Conservation (phyloP, 2,113 vertebrate genomes). For the Rallus limicola region DNA sequence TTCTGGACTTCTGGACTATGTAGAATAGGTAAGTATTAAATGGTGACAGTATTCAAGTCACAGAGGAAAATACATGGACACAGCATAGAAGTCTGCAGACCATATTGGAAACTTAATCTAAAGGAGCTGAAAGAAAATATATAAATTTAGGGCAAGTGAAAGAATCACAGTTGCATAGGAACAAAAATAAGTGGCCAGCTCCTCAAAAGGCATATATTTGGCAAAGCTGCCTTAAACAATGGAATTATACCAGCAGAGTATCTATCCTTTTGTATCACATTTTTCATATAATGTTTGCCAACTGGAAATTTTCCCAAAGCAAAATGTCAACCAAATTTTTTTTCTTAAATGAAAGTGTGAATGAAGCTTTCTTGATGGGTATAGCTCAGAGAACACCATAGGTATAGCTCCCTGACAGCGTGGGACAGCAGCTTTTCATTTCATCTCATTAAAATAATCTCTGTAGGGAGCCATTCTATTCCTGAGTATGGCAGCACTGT, state of each 20-base stretch:
- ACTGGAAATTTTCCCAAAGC: neutral
- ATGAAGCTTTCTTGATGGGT: constrained; percentile 31
- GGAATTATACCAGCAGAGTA: neutral
- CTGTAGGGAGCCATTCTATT: neutral
- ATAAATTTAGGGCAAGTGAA: neutral
- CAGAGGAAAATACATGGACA: neutral
- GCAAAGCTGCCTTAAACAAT: neutral
- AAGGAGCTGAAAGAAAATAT: neutral
- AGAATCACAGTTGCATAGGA: neutral
- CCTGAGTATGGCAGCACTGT: constrained; percentile 33
- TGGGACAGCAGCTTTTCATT: constrained; percentile 26
- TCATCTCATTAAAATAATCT: constrained; percentile 9
- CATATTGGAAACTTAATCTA: neutral
- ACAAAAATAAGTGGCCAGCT: neutral
- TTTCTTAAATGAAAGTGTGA: neutral
- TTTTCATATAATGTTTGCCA: neutral
- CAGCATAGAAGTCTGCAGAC: neutral
- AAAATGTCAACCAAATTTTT: neutral
- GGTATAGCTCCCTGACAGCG: neutral
- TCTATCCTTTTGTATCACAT: neutral
- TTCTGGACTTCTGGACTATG: neutral
- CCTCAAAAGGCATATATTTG: neutral
- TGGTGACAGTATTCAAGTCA: neutral
- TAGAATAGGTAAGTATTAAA: neutral
- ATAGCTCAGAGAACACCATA: constrained; percentile 6